Percentiles rank a stretch among this genome's conserved stretches.
Conservation (phyloP, 2,888 invertebrate genomes). For the Campoplex capitator region DNA sequence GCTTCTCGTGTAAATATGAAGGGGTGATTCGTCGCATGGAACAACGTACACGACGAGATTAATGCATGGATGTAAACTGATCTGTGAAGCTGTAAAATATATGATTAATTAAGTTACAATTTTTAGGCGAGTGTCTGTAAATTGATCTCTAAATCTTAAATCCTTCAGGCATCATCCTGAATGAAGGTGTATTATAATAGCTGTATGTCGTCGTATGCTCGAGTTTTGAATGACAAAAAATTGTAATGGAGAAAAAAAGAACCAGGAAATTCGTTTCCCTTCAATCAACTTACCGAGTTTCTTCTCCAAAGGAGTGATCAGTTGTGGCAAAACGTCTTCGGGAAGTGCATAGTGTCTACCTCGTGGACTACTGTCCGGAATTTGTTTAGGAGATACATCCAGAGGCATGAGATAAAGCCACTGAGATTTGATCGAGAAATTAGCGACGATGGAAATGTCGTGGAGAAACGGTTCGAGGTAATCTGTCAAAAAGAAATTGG, state of each 20-base stretch:
- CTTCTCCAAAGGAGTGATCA: constrained; percentile 94
- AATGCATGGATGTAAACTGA: constrained; percentile 92
- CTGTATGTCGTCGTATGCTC: background rate
- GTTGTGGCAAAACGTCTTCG: constrained; percentile 90
- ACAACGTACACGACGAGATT: constrained; percentile 94
- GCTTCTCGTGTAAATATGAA: constrained; percentile 88
- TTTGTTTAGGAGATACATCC: constrained; percentile 90
- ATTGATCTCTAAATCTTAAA: background rate
- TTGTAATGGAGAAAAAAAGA: too few relatives aligned
- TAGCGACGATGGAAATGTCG: constrained; percentile 89
- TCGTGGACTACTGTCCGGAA: constrained; percentile 85
- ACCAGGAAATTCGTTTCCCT: too few relatives aligned
- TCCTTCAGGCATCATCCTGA: too few relatives aligned
- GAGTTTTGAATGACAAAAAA: background rate
- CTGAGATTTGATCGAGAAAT: constrained; percentile 94
- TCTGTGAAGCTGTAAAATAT: constrained; percentile 88
- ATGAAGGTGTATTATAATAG: too few relatives aligned
- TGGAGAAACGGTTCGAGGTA: constrained; percentile 92
- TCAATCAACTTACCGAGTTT: constrained; percentile 86
- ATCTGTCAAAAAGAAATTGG: constrained; percentile 85
- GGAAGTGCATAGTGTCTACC: constrained; percentile 88
- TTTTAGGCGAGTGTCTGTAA: background rate
- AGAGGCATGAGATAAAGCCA: constrained; percentile 93
- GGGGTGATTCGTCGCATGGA: constrained; percentile 90
- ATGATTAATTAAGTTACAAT: background rate